These are phyloP conservation scores for Desmodus rotundus DNA, from an alignment of 2,113 vertebrate species.

Conservation along the genomic window DNA sequence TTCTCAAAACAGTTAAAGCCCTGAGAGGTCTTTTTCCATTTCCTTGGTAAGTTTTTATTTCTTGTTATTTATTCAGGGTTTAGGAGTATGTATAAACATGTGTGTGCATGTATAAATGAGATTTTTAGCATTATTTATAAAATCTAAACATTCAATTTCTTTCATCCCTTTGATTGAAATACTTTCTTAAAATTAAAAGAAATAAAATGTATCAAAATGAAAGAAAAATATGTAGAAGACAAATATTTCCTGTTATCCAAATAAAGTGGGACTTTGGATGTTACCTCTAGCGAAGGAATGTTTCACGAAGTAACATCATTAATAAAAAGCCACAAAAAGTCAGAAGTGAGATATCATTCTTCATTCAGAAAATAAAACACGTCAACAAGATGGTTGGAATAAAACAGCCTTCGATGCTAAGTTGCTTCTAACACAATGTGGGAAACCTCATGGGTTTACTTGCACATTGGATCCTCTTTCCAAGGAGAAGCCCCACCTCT, in stretches of 20 bases:
- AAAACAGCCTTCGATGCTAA: neutral
- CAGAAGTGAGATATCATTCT: neutral
- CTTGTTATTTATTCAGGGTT: constrained; percentile 36
- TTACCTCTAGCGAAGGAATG: neutral
- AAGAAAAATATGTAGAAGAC: neutral
- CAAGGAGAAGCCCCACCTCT: neutral
- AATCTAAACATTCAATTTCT: neutral
- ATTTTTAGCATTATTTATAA: constrained; percentile 18
- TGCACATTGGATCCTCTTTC: neutral
- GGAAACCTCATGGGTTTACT: neutral
- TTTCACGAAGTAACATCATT: neutral
- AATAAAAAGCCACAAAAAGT: neutral
- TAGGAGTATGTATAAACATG: neutral
- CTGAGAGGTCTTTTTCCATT: constrained; percentile 50
- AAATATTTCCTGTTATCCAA: neutral
- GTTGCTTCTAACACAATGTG: neutral
- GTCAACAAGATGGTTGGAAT: neutral
- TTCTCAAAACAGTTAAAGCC: constrained; percentile 61
- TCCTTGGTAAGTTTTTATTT: constrained; percentile 59
- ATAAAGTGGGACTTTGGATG: neutral
- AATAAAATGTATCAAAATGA: neutral
- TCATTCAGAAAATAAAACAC: neutral
- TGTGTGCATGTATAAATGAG: neutral
- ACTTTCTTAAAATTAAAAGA: neutral
- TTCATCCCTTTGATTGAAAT: neutral